phyloP scores from a whole-genome alignment of 1,140 invertebrate genomes.

The Oncopodura yosiiana region DNA sequence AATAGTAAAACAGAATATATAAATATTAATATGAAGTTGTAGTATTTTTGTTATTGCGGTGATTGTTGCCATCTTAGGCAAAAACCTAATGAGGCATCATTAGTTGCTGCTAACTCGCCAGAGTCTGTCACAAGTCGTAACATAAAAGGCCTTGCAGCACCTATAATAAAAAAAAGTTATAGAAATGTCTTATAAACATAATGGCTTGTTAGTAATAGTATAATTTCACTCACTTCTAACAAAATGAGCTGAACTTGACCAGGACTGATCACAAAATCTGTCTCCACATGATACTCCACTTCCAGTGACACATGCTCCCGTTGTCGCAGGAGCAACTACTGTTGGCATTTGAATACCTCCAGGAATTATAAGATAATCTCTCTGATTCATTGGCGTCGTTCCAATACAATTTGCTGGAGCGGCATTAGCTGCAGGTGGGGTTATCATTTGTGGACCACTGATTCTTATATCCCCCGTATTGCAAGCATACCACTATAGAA shows the following conservation, averaged over 20 bases:
- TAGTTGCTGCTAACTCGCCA: slow-evolving; percentile 3
- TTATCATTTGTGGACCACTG: slow-evolving; percentile 5
- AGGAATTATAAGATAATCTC: slow-evolving; percentile 26
- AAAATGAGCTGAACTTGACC: neutral
- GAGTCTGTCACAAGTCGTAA: slow-evolving; percentile 26
- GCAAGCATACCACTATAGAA: slow-evolving; percentile 28
- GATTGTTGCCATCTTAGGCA: slow-evolving; percentile 33
- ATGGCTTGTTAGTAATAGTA: neutral
- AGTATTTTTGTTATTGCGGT: slow-evolving; percentile 19
- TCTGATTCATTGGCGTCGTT: slow-evolving; percentile 3
- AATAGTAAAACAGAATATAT: too few species aligned
- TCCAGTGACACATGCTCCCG: neutral
- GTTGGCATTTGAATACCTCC: slow-evolving; percentile 20
- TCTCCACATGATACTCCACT: slow-evolving; percentile 6
- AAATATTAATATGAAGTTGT: too few species aligned
- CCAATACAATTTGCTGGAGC: neutral
- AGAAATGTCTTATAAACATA: neutral
- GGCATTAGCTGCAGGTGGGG: neutral
- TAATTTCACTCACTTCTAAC: slow-evolving; percentile 24
- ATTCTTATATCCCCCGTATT: slow-evolving; percentile 14
- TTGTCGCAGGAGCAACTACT: neutral
- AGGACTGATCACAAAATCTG: slow-evolving; percentile 28
- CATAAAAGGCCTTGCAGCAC: slow-evolving; percentile 25
- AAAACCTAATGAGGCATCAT: slow-evolving; percentile 24
- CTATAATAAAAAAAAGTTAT: slow-evolving; percentile 10